Conservation (phyloP, 2,797 vertebrate species). For the Tapera naevia region DNA sequence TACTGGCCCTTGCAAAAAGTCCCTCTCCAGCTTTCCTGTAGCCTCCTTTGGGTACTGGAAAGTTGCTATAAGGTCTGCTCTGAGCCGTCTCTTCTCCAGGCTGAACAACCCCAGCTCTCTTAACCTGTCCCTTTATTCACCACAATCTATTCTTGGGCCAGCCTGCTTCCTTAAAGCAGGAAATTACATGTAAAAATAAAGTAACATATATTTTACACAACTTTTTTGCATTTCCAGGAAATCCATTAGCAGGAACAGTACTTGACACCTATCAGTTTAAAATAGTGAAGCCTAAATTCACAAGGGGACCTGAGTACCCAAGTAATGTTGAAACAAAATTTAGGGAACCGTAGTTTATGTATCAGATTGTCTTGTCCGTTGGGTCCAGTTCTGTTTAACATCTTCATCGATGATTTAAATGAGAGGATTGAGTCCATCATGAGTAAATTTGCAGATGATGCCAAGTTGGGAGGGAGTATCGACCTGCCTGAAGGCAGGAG, state of each 20-base stretch:
- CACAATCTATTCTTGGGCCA: neutral
- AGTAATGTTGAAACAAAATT: neutral
- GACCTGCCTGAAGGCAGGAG: too few species aligned
- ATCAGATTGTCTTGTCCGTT: neutral
- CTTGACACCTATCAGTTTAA: neutral
- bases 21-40: too few species aligned
- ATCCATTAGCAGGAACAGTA: neutral
- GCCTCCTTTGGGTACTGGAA: too few species aligned
- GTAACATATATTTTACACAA: neutral
- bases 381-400: too few species aligned
- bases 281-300: neutral
- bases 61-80: too few species aligned
- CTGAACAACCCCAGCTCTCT: too few species aligned
- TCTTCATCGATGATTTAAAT: too few species aligned
- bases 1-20: too few species aligned
- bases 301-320: neutral
- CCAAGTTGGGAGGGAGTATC: too few species aligned
- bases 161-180: neutral
- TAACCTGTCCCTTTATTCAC: neutral
- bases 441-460: too few species aligned
- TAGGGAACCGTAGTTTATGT: neutral
- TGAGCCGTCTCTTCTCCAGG: too few species aligned
- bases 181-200: neutral
- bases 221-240: neutral
- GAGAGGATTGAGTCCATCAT: too few species aligned